These are phyloP conservation scores for Haliclystus octoradiatus DNA, from an alignment of 30 jellyfish, hydroid and myxozoan genomes.

Conservation along the genomic window DNA sequence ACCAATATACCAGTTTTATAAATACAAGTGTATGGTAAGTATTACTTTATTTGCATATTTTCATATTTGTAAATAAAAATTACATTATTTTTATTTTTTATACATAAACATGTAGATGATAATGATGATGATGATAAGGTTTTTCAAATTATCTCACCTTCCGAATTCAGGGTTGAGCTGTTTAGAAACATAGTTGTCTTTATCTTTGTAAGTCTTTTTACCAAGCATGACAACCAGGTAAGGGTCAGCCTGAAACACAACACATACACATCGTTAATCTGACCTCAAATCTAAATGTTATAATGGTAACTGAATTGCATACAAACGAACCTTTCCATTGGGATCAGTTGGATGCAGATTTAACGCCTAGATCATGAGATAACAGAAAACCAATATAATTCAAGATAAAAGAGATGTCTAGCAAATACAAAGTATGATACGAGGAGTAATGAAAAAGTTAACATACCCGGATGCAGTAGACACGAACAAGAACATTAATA, in stretches of 20 bases:
- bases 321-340: constrained; percentile 99
- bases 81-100: too few relatives aligned
- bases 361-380: constrained; percentile 31
- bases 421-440: too few relatives aligned
- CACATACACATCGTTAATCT: too few relatives aligned
- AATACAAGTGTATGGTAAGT: too few relatives aligned
- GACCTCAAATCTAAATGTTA: too few relatives aligned
- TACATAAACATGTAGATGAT: too few relatives aligned
- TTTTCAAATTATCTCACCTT: constrained; percentile 68
- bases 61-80: too few relatives aligned
- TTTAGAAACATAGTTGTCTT: constrained; percentile 82
- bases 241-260: constrained; percentile 92
- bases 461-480: constrained; percentile 86
- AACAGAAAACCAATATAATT: neutral
- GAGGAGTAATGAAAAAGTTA: neutral
- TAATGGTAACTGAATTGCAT: too few relatives aligned
- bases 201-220: constrained; percentile 58
- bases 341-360: constrained; percentile 96
- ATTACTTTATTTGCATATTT: too few relatives aligned
- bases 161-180: constrained; percentile 95
- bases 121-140: too few relatives aligned
- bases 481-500: constrained; percentile 73
- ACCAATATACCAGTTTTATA: too few relatives aligned
- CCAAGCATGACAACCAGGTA: constrained; percentile 77
- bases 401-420: too few relatives aligned